phyloP scores from a whole-genome alignment of 2,888 invertebrate genomes.

The Pachymerium ferrugineum region DNA sequence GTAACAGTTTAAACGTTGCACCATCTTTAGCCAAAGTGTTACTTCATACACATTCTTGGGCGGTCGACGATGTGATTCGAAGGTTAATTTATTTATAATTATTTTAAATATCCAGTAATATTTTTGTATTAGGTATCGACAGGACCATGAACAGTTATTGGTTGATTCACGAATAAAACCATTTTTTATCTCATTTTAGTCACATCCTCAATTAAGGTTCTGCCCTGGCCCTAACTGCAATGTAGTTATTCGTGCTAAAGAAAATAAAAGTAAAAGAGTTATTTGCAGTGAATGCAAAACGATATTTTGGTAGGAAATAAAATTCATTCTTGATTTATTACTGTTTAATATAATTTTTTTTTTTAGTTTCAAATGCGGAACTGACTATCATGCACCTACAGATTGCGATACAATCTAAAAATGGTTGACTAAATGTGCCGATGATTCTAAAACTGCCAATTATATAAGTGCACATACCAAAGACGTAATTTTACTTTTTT shows the following conservation, averaged over 20 bases:
- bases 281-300: conserved; percentile 83
- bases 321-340: not conserved
- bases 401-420: conserved; percentile 91
- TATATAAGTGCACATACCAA: conserved; percentile 98
- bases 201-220: conserved; percentile 58
- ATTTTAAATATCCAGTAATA: not conserved
- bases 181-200: conserved; percentile 41
- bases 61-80: conserved; percentile 50
- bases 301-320: conserved; percentile 71
- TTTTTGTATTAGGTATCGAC: conserved; percentile 58
- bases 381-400: conserved; percentile 96
- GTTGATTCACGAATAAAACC: not conserved
- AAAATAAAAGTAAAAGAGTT: conserved; percentile 75
- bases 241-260: conserved; percentile 76
- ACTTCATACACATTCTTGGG: not conserved
- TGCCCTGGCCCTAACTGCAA: conserved; percentile 96
- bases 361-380: conserved; percentile 76
- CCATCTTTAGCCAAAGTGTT: not conserved
- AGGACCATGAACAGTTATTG: not conserved
- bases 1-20: not conserved
- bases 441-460: conserved; percentile 99
- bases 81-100: conserved; percentile 56
- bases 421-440: conserved; percentile 99
- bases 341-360: conserved; percentile 41
- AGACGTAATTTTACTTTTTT: conserved; percentile 55